Conservation (phyloP, 1,140 invertebrate genomes). For the Phenacoccus solenopsis region DNA sequence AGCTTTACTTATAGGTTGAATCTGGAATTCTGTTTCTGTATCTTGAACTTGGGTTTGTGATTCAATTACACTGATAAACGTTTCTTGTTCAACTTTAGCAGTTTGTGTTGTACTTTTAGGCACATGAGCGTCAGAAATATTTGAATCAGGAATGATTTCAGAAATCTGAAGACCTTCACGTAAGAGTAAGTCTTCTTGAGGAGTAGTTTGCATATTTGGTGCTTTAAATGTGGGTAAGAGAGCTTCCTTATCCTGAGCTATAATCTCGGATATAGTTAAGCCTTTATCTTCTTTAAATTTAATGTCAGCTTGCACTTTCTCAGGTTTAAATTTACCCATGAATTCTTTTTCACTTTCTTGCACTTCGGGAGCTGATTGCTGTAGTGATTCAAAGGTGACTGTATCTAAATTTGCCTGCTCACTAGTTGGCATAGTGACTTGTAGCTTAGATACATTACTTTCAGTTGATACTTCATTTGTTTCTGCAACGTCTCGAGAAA, state of each 20-base stretch:
- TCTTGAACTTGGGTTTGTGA: neutral
- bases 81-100: neutral
- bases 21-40: neutral
- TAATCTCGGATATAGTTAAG: slow-evolving; percentile 20
- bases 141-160: neutral
- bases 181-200: neutral
- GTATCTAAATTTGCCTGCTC: slow-evolving; percentile 3
- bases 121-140: neutral
- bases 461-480: slow-evolving; percentile 36
- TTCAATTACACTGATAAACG: neutral
- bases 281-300: slow-evolving; percentile 25
- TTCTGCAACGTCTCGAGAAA: slow-evolving; percentile 33
- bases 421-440: neutral
- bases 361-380: slow-evolving; percentile 20
- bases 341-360: slow-evolving; percentile 26
- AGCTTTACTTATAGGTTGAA: neutral
- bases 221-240: neutral
- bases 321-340: slow-evolving; percentile 14
- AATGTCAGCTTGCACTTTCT: slow-evolving; percentile 22
- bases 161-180: neutral
- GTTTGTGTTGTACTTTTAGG: neutral
- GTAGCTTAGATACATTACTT: slow-evolving; percentile 11
- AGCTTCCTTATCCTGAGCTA: slow-evolving; percentile 15
- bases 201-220: neutral
- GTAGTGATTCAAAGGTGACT: neutral